Evolutionary conservation across 2,888 invertebrate species (phyloP), one percentile per base, ranked within the genome.

Genomic region (Drosophila helvetica): DNA sequence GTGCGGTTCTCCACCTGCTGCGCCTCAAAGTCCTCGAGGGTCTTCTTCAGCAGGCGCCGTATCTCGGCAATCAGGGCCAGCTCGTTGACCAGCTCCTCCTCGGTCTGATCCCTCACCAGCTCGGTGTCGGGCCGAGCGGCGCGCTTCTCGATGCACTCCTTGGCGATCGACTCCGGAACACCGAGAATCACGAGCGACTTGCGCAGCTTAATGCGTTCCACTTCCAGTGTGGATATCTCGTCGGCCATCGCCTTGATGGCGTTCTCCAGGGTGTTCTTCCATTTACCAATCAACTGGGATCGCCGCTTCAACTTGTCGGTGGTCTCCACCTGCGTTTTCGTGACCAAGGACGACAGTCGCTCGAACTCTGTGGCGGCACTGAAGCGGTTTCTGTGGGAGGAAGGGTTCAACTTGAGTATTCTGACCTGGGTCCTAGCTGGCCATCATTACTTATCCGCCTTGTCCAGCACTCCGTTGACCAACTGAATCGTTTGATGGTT

Each of bases 51-150:
- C 3, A 94, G 92, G 25, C 93, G 93, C 74, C 94, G 93, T 9
- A 96, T 94, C 90, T 96, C 96, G 0, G 93, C 93, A 3, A 95
- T 95, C 19, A 96, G 91, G 0, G 95, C 94, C 89, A 95, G 92
- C 91, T 96, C 96, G 92, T 95, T 96, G 3, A 95, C 94, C 12
- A 96, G 91, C 90, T 96, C 96, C 77, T 96, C 95, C 90, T 96
- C 96, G 10, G 96, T 95, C 54, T 94, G 92, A 86, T 97, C 97
- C 8, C 95, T 93, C 0, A 96, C 95, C 51, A 96, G 92, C 91
- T 97, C 97, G 0, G 95, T 94, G 82, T 95, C 95, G 19, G 95
- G 93, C 12, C 96, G 93, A 33, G 94, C 94, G 0, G 95, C 94
- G 48, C 96, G 93, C 42, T 95, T 92, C 46, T 95, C 95, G 53